Conservation (phyloP, 2,113 vertebrate genomes). For the Chlorodrepanis virens region DNA sequence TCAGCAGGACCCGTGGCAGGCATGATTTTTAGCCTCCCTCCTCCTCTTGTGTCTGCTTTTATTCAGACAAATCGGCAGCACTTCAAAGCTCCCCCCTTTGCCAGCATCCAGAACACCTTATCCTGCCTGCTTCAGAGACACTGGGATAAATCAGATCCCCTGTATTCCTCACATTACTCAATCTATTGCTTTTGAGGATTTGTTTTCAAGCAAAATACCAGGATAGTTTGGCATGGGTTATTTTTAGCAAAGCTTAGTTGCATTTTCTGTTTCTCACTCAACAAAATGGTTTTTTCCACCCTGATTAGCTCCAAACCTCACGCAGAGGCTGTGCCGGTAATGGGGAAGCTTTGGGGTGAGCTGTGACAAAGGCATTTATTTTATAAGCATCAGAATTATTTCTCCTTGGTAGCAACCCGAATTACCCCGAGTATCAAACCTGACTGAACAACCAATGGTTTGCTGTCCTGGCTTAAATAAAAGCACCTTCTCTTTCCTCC, state of each 20-base stretch:
- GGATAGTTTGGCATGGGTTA: neutral
- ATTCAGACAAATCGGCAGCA: neutral
- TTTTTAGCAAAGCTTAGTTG: neutral
- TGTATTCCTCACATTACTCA: neutral
- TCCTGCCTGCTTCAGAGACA: neutral
- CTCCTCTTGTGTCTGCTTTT: neutral
- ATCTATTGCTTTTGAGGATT: neutral
- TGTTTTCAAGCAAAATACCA: slow-evolving; percentile 1
- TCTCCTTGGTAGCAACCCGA: neutral
- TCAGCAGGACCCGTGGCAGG: neutral
- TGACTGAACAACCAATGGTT: neutral
- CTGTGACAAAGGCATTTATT: neutral
- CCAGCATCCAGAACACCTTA: neutral
- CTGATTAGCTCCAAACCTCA: neutral
- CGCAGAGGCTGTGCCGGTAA: neutral
- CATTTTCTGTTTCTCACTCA: neutral
- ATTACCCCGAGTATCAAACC: neutral
- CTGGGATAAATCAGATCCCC: neutral
- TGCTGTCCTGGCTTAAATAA: neutral
- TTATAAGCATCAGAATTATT: neutral
- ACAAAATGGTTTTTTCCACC: neutral
- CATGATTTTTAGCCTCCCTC: neutral
- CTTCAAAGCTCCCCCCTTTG: neutral
- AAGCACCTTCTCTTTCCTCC: neutral
- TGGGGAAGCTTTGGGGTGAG: neutral